Conservation (phyloP, 2,888 invertebrate species). For the Rhaphigaster nebulosa region DNA sequence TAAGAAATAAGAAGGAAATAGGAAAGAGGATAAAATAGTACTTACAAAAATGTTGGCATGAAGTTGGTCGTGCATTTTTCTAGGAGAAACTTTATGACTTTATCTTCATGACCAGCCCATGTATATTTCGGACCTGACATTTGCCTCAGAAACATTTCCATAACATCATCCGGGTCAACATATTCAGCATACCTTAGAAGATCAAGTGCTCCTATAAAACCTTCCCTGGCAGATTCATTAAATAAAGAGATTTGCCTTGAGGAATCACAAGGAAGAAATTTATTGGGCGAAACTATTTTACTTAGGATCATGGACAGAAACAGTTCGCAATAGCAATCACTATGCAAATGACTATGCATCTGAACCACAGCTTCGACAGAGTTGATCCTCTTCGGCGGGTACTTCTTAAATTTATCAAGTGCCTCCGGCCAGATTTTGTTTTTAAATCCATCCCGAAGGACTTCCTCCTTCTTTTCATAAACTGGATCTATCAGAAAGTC, state of each 20-base stretch:
- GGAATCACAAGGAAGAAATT: neutral
- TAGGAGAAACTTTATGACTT: neutral
- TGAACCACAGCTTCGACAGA: constrained; percentile 54
- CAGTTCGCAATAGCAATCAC: constrained; percentile 55
- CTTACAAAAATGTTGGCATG: neutral
- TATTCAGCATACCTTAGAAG: neutral
- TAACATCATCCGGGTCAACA: neutral
- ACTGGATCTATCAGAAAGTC: neutral
- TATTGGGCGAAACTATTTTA: constrained; percentile 39
- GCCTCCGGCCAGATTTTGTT: neutral
- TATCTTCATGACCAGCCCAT: neutral
- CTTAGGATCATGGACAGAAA: constrained; percentile 53
- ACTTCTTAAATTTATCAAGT: neutral
- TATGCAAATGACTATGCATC: constrained; percentile 49
- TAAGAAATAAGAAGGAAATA: neutral
- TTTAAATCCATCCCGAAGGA: neutral
- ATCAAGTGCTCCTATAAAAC: neutral
- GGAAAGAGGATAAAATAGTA: neutral
- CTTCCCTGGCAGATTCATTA: neutral
- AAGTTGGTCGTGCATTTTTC: neutral
- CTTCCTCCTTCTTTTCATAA: neutral
- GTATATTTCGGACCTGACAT: neutral
- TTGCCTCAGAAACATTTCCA: neutral
- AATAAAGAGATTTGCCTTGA: neutral
- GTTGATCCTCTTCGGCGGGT: neutral